Percentiles rank a stretch among this genome's conserved stretches.
phyloP scores from a whole-genome alignment of 2,888 invertebrate genomes.

The Dynastes tityus region DNA sequence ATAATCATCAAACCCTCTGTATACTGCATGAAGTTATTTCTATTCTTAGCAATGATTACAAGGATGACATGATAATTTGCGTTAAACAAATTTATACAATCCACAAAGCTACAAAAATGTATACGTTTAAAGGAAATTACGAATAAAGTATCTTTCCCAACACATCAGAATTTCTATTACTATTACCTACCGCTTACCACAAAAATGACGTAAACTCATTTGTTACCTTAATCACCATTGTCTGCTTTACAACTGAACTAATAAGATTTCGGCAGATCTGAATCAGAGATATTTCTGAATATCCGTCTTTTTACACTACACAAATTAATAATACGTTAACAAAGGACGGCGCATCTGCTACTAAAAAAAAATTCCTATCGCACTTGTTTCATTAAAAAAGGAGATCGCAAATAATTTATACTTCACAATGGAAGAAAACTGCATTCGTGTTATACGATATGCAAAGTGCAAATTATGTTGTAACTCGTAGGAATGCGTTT shows the following conservation, averaged over 20 bases:
- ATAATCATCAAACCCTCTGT: background rate
- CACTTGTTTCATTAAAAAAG: background rate
- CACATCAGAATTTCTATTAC: background rate
- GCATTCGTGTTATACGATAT: background rate
- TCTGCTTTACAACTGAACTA: conserved; percentile 7
- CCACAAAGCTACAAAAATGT: background rate
- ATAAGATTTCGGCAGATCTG: conserved; percentile 23
- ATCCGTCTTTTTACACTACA: conserved; percentile 16
- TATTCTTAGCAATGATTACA: background rate
- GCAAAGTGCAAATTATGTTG: background rate
- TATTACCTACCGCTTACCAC: background rate
- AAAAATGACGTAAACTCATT: background rate
- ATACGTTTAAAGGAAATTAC: background rate
- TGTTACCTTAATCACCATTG: conserved; percentile 13
- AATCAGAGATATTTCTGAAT: conserved; percentile 29
- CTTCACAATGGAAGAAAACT: background rate
- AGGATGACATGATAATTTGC: background rate
- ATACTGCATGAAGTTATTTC: background rate
- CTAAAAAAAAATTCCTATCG: background rate
- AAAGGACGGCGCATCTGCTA: background rate
- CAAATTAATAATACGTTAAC: background rate
- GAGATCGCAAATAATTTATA: background rate
- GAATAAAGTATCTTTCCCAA: background rate
- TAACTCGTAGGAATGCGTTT: background rate
- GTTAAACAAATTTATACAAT: background rate